These are phyloP conservation scores for Clarias gariepinus DNA, from an alignment of 2,113 vertebrate genomes.

Conservation along the genomic window DNA sequence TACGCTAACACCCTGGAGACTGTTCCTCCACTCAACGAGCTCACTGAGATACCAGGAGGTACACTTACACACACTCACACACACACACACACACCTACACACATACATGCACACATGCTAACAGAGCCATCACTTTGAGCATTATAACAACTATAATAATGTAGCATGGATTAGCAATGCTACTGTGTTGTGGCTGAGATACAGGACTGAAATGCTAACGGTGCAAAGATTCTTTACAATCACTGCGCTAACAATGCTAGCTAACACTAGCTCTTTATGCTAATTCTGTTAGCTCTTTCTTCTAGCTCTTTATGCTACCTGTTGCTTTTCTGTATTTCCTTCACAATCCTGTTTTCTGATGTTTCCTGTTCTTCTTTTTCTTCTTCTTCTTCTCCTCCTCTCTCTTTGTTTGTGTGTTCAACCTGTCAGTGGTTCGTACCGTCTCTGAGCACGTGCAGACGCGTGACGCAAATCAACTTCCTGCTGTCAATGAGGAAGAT, in stretches of 20 bases:
- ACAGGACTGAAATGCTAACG: not conserved
- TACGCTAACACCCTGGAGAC: conserved; percentile 93
- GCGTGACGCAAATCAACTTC: conserved; percentile 67
- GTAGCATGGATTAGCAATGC: too few relatives aligned
- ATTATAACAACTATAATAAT: not conserved
- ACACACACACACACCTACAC: not conserved
- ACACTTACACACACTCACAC: conserved; percentile 41
- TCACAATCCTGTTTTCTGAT: not conserved
- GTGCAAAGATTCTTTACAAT: too few relatives aligned
- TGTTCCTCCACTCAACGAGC: conserved; percentile 87
- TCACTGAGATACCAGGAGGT: conserved; percentile 89
- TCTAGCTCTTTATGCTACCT: not conserved
- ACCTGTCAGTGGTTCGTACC: conserved; percentile 70
- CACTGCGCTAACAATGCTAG: too few relatives aligned
- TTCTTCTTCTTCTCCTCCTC: not conserved
- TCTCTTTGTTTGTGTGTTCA: conserved; percentile 50
- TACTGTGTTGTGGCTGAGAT: too few relatives aligned
- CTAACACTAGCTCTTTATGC: not conserved
- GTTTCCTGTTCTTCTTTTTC: conserved; percentile 7
- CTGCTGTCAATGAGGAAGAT: conserved; percentile 76
- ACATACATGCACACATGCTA: too few relatives aligned
- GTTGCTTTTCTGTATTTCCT: not conserved
- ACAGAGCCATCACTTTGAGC: not conserved
- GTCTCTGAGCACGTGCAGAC: conserved; percentile 79
- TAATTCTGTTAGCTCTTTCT: not conserved